Evolutionary conservation across 2,888 invertebrate species (phyloP).

Genomic region (Drosophila rellima): DNA sequence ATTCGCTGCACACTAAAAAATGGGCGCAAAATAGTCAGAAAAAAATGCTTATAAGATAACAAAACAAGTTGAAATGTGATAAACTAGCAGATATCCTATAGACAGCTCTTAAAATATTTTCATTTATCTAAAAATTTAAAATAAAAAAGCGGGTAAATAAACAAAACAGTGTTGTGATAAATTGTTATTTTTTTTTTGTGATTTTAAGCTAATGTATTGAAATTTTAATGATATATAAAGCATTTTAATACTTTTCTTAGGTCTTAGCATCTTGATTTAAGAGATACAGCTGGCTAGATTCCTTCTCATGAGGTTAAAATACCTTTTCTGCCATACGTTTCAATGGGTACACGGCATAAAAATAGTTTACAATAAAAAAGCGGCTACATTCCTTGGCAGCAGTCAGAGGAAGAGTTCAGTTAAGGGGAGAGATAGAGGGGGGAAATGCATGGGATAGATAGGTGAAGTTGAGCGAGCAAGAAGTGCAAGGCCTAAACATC

Average conservation of each 20-base stretch:
- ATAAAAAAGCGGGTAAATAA: background rate
- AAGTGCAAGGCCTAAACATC: slow-evolving; percentile 1
- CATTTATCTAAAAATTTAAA: background rate
- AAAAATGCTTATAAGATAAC: slow-evolving; percentile 2
- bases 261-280: background rate
- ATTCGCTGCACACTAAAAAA: slow-evolving; percentile 21
- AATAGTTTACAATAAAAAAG: slow-evolving; percentile 10
- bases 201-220: background rate
- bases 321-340: background rate
- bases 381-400: background rate
- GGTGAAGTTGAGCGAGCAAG: background rate
- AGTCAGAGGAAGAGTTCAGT: background rate
- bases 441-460: background rate
- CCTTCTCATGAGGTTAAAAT: background rate
- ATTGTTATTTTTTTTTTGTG: background rate
- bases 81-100: background rate
- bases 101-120: background rate
- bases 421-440: background rate
- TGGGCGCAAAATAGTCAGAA: slow-evolving; percentile 3
- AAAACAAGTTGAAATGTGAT: slow-evolving; percentile 4
- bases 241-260: background rate
- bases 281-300: background rate
- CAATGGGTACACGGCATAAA: slow-evolving; percentile 7
- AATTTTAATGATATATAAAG: background rate
- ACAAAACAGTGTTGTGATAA: background rate